Base-by-base conservation (phyloP, 37 sponge, comb jelly and placozoan genomes). In the Hormiphora californensis region DNA sequence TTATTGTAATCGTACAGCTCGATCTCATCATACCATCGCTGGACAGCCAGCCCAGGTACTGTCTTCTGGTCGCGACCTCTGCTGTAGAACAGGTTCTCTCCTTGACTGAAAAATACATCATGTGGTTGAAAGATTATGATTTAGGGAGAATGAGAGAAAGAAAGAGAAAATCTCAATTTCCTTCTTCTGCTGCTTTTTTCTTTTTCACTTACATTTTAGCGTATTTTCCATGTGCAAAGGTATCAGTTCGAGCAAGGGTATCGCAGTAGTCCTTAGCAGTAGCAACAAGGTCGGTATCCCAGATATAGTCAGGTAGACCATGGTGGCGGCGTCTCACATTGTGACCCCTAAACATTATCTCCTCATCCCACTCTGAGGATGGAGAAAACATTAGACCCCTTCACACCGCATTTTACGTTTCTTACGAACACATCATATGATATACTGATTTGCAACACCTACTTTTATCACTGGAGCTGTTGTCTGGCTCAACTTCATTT, bases 11-110 rank as follows among this genome's bases (percentile, higher is more conserved):
- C 41, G 87, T 95, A 95, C 44, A 88, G 54, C 5, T 89, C 36
- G 1, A 89, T 86, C 61, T 95, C 95, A 0, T 88, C 44, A 68
- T 95, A 95, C 95, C 95, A 95, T 4, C 7, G 4, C 61, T 57
- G n/a, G 7, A 57, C 61, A 19, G 61, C 61, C 7, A 4, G n/a
- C n/a, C 30, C 61, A 57, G 61, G 61, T 15, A 57, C 61, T 15
- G 5, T 57, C 4, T 15, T 12, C 27, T 28, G n/a, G 7, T 23
- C 30, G 30, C n/a, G n/a, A 4, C 61, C 61, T 23, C 7, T 28
- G 61, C 30, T 28, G 61, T 57, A 57, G n/a, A 28, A 57, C n/a
- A 57, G 61, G 23, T 57, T 57, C 61, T 57, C 61, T 30, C 61
- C 61, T 23, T 57, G 27, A 23, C 61, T n/a, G n/a, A n/a, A n/a